Base-by-base conservation (phyloP, 2,113 vertebrate species). In the Coptodon bakossiorum region DNA sequence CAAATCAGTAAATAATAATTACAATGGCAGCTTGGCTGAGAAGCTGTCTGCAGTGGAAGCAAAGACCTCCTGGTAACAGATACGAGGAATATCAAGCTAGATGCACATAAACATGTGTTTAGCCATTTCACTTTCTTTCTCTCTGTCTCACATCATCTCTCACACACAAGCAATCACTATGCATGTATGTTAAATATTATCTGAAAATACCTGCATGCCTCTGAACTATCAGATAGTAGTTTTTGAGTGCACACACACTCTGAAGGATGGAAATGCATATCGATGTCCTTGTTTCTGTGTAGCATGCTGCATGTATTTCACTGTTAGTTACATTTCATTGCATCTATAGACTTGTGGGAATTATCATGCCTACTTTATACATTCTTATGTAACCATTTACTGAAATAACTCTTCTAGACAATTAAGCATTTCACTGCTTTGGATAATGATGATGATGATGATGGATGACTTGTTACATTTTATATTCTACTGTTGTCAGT, bases 1-100 rank as follows among this genome's bases (percentile, higher is more conserved):
- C 87, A 92, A 91, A 93, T 91, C 91, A 81, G 90, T 91, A 93
- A 94, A 93, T 93, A 93, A 91, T 92, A 93, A 92, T 94, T 90
- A 92, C 54, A 17, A 71, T 83, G 53, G 45, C 88, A 71, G 59
- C 87, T 83, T 3, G 13, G 86, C 86, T 10, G 56, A 82, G 84
- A 45, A 68, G 57, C 83, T 76, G 88, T 86, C 85, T 80, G 83
- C 36, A 66, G 59, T 0, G 2, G 54, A 88, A 71, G 88, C 84
- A 19, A 54, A 76, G 80, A 68, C 52, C 87, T 89, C 66, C 52
- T 78, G 16, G 80, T 80, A 88, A 90, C 16, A 3, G 52, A 80
- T 57, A 59, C 53, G 9, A 14, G 36, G n/a, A 63, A 85, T 38
- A 61, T 68, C 7, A 78, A 36, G 61, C 43, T 76, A n/a, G 43